A percentile compares a stretch with the other conserved stretches of the same genome.
Conservation (phyloP, 2,888 invertebrate species). For the Pollenia griseotomentosa region DNA sequence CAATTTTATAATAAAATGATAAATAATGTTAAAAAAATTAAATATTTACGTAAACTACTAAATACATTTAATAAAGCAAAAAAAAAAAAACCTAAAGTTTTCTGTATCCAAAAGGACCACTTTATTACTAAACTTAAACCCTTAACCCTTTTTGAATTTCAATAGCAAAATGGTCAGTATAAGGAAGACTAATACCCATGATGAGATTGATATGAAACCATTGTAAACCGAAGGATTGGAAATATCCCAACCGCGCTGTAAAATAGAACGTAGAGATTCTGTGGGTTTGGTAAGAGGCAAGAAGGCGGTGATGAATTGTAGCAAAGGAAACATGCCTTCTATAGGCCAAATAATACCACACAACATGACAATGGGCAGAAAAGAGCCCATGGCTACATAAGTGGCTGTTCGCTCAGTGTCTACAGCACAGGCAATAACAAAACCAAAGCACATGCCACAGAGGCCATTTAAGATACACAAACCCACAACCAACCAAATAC, state of each 20-base stretch:
- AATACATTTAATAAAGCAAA: constrained; percentile 31
- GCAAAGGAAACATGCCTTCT: constrained; percentile 93
- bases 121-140: not conserved
- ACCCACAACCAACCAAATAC: constrained; percentile 89
- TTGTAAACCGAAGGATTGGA: constrained; percentile 89
- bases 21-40: not conserved
- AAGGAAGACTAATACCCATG: constrained; percentile 92
- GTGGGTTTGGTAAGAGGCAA: constrained; percentile 95
- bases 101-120: not conserved
- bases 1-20: not conserved
- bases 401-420: constrained; percentile 94
- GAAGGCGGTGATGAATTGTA: constrained; percentile 89
- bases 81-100: not conserved
- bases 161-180: constrained; percentile 90
- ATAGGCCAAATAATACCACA: constrained; percentile 98
- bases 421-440: constrained; percentile 91
- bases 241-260: constrained; percentile 93
- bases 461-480: constrained; percentile 93
- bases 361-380: constrained; percentile 93
- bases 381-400: constrained; percentile 93
- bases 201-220: constrained; percentile 91
- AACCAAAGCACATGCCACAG: constrained; percentile 97
- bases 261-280: constrained; percentile 93
- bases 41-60: not conserved
- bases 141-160: constrained; percentile 93